phyloP scores from a whole-genome alignment of 2,113 vertebrate species.

The Phylloscopus trochiloides region DNA sequence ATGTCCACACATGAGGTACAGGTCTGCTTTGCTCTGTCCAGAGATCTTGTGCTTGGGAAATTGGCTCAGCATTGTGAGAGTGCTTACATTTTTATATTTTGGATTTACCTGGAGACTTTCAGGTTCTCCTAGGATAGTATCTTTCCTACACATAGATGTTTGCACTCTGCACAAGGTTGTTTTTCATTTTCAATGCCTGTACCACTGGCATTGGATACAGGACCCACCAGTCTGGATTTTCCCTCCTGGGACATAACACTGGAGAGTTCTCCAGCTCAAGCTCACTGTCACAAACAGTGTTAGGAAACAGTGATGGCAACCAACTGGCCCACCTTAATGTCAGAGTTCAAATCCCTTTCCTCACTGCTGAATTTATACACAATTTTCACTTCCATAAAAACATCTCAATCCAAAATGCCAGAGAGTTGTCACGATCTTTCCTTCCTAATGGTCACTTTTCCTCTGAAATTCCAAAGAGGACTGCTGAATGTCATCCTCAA shows the following conservation, averaged over 20 bases:
- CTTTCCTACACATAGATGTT: rapidly evolving
- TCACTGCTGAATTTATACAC: background rate
- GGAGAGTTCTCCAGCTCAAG: background rate
- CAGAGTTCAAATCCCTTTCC: background rate
- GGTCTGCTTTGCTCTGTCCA: background rate
- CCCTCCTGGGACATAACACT: background rate
- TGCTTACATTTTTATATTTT: background rate
- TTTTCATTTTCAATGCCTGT: background rate
- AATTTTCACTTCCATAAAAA: background rate
- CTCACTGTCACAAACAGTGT: rapidly evolving
- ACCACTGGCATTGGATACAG: rapidly evolving
- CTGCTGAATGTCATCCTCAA: background rate
- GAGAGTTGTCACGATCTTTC: background rate
- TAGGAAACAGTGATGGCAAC: background rate
- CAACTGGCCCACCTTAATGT: background rate
- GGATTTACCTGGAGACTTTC: background rate
- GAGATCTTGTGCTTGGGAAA: background rate
- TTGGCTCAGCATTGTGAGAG: background rate
- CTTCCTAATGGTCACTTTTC: background rate
- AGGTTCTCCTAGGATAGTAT: background rate
- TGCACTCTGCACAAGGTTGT: background rate
- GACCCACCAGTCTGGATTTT: background rate
- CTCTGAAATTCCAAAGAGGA: background rate
- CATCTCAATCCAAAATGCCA: rapidly evolving
- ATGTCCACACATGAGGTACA: background rate